Evolutionary conservation across 1,140 invertebrate genomes (phyloP), one percentile per base, ranked within the genome.

Genomic region (Cephus cinctus): DNA sequence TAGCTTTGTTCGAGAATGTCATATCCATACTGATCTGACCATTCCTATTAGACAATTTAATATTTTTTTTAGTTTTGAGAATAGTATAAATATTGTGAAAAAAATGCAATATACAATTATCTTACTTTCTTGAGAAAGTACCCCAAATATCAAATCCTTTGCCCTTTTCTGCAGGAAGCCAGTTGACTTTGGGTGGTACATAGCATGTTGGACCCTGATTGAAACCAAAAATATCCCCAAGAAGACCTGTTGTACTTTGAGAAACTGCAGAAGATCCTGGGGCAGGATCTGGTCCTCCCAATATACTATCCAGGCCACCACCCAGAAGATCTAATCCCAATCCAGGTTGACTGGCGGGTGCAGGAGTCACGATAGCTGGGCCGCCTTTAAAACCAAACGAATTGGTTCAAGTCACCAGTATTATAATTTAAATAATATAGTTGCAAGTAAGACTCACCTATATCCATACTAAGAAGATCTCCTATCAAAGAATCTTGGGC

Each of bases 111-210:
- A 14, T 35, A 11, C 42, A 41, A 22, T 35, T n/a, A n/a, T 59
- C 67, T 55, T 72, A 81, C 81, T 79, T 83, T 39, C 96, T 81
- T 0, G 87, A 85, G 75, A 98, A 98, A n/a, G 94, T 94, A 44
- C 97, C 97, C 75, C 86, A 88, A 36, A 99, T 88, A 77, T 99
- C 96, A 47, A 99, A 77, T n/a, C 97, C 96, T 83, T 98, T 98
- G 35, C 94, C 96, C 71, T 96, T 94, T 52, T 92, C 88, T 8
- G 95, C 94, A 12, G 93, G 88, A 60, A 98, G 76, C 95, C 95
- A 98, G 38, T 90, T 86, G 60, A 89, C 83, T 77, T 94, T 94
- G 4, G 94, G 90, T 47, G 89, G 81, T 31, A 84, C 78, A 67
- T 87, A 90, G 25, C 84, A 76, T 0, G 85, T 78, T 16, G 85